Evolutionary conservation across 2,113 vertebrate species (phyloP).

Genomic region (Zingel zingel): DNA sequence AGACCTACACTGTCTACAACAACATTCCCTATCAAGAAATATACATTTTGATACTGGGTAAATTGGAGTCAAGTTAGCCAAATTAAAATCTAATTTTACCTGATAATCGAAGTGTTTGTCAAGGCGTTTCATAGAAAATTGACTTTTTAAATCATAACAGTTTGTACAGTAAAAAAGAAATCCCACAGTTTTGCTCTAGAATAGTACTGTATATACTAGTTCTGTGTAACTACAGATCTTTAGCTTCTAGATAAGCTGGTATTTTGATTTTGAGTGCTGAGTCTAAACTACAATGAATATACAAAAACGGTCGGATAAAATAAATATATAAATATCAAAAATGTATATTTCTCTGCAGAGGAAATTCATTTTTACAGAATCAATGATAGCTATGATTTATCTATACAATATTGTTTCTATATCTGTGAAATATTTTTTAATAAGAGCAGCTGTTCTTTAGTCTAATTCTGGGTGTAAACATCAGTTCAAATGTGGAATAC

Average conservation of each 20-base stretch:
- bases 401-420: not conserved
- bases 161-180: not conserved
- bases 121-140: not conserved
- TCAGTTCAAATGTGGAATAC: not conserved
- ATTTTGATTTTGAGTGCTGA: slow-evolving; percentile 4
- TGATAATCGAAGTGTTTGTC: not conserved
- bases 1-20: not conserved
- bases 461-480: slow-evolving; percentile 3
- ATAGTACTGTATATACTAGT: not conserved
- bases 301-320: not conserved
- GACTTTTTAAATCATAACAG: not conserved
- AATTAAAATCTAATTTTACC: not conserved
- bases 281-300: not conserved
- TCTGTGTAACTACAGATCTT: slow-evolving; percentile 3
- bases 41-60: not conserved
- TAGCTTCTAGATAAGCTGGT: not conserved
- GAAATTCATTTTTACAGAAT: too few relatives aligned
- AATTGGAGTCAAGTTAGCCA: not conserved
- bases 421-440: not conserved
- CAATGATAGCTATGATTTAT: not conserved
- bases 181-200: slow-evolving; percentile 10
- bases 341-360: too few relatives aligned
- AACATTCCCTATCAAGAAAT: not conserved
- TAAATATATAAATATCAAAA: too few relatives aligned
- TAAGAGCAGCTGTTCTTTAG: not conserved